phyloP scores from a whole-genome alignment of 2,113 vertebrate species.

The Odontesthes bonariensis region DNA sequence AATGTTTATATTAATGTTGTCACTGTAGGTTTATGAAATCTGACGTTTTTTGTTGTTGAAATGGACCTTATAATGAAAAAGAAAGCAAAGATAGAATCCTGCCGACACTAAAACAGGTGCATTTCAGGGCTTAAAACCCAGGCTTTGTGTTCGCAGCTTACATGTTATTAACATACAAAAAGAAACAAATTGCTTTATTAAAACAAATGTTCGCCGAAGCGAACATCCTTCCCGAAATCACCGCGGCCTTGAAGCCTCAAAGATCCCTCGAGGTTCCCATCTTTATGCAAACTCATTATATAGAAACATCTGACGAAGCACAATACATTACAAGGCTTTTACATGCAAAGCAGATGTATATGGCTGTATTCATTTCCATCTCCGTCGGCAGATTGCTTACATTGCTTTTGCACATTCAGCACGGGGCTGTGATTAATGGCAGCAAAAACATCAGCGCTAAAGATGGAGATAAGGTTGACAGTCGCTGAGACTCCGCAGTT shows the following conservation, averaged over 20 bases:
- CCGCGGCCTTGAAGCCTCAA: conserved; percentile 21
- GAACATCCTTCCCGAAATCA: conserved; percentile 25
- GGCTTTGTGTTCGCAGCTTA: not conserved
- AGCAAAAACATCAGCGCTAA: not conserved
- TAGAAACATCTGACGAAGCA: conserved; percentile 55
- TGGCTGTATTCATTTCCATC: conserved; percentile 37
- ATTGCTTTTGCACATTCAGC: conserved; percentile 29
- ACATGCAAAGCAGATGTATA: conserved; percentile 42
- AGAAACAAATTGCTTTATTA: conserved; percentile 4
- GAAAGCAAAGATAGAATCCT: no score
- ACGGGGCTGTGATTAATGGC: conserved; percentile 28
- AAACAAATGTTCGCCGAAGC: conserved; percentile 17
- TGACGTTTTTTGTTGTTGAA: no score
- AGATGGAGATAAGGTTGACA: conserved; percentile 27
- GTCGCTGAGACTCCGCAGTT: conserved; percentile 1
- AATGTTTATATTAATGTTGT: no score
- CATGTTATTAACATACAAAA: not conserved
- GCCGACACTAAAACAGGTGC: not conserved
- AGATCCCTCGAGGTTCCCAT: conserved; percentile 32
- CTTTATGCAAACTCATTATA: conserved; percentile 38
- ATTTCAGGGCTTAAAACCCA: not conserved
- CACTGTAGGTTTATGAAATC: no score
- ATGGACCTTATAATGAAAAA: no score
- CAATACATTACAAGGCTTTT: conserved; percentile 28
- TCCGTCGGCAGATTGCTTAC: conserved; percentile 46